Conservation (phyloP, 2,113 vertebrate species). For the Neotoma lepida region DNA sequence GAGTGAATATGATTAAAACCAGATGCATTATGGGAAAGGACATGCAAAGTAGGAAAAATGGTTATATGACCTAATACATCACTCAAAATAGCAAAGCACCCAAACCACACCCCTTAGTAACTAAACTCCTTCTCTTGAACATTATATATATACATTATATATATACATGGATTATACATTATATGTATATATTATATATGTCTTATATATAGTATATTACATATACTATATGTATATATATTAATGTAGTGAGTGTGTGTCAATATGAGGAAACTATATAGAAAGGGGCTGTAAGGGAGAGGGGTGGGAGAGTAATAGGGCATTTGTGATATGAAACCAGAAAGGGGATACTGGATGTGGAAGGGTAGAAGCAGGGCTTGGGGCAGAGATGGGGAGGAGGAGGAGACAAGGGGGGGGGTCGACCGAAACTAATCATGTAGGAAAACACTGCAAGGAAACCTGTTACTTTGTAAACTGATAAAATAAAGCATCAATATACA, state of each 20-base stretch:
- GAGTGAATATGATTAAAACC: not conserved
- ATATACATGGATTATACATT: not conserved
- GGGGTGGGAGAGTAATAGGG: not conserved
- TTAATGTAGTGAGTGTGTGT: not conserved
- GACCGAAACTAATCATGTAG: not conserved
- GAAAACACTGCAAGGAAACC: not conserved
- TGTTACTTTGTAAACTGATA: not conserved
- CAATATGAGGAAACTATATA: not conserved
- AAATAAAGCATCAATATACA: not conserved
- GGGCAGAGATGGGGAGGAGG: not conserved
- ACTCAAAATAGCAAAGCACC: not conserved
- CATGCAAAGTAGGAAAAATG: not conserved
- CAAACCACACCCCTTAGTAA: too few species aligned
- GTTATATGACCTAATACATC: not conserved
- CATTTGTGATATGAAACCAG: not conserved
- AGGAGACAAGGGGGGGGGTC: not conserved
- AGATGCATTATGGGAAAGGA: not conserved
- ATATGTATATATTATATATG: not conserved
- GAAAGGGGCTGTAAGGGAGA: not conserved
- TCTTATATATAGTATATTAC: not conserved
- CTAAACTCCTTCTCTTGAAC: not conserved
- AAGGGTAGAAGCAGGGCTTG: not conserved
- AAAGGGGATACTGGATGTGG: not conserved
- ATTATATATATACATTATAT: not conserved
- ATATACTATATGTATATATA: not conserved